A percentile compares a stretch with the other conserved stretches of the same genome.
Evolutionary conservation across 2,113 vertebrate species (phyloP).

Genomic region (Noctilio leporinus): DNA sequence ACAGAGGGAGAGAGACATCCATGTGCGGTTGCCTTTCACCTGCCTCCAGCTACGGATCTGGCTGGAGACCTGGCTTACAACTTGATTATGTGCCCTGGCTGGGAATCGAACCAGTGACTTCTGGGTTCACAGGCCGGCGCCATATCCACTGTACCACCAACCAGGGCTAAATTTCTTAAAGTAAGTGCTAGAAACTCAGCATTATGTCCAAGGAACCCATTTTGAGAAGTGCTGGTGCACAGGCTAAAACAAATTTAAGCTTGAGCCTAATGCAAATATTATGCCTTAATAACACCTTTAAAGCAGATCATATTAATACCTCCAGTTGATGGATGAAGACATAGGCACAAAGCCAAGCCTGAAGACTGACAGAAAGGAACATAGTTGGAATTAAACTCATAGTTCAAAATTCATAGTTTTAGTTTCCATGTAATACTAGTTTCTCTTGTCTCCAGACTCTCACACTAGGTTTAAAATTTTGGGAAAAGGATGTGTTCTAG

Average conservation of each 20-base stretch:
- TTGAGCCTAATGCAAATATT: not conserved
- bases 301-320: not conserved
- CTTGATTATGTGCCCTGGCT: too few species aligned
- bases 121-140: too few species aligned
- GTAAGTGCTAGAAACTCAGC: not conserved
- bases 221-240: not conserved
- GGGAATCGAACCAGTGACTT: too few species aligned
- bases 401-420: not conserved
- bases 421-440: not conserved
- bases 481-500: not conserved
- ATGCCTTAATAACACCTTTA: not conserved
- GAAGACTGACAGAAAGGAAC: not conserved
- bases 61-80: too few species aligned
- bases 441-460: not conserved
- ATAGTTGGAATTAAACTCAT: not conserved
- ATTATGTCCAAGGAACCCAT: not conserved
- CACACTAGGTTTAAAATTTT: conserved; percentile 20
- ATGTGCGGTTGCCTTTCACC: too few species aligned
- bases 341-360: not conserved
- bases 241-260: not conserved
- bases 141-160: too few species aligned
- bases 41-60: too few species aligned
- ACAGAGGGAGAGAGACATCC: too few species aligned
- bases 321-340: not conserved
- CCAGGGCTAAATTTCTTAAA: not conserved